A percentile compares a stretch with the other conserved stretches of the same genome.
Conservation (phyloP, 2,113 vertebrate genomes). For the Trogon surrucura region DNA sequence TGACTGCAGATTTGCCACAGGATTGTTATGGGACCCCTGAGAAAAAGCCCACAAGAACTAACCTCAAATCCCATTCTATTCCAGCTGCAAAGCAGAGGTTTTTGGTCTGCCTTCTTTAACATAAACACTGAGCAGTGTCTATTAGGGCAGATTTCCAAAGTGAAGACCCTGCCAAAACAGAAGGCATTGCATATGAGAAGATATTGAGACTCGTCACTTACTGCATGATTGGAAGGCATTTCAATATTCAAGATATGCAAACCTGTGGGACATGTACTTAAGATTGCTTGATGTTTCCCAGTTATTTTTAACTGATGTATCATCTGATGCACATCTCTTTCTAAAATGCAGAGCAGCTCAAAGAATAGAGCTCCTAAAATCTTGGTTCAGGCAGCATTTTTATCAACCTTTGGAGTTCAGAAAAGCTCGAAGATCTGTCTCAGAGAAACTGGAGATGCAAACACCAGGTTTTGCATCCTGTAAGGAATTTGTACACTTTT, state of each 20-base stretch:
- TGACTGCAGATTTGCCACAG: neutral
- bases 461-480: neutral
- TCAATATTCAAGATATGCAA: slow-evolving; percentile 8
- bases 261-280: neutral
- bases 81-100: neutral
- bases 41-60: neutral
- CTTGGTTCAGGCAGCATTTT: neutral
- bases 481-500: neutral
- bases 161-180: neutral
- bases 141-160: neutral
- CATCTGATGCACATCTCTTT: neutral
- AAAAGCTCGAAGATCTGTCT: neutral
- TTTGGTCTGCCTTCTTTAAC: neutral
- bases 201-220: neutral
- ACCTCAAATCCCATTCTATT: neutral
- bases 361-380: neutral
- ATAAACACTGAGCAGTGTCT: neutral
- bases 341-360: neutral
- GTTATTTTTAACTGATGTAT: slow-evolving; percentile 49
- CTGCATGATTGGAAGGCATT: neutral
- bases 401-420: neutral
- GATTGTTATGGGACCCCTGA: neutral
- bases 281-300: neutral
- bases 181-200: neutral
- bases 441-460: neutral